phyloP scores from a whole-genome alignment of 2,888 invertebrate species.

The Tenthredo distinguenda region DNA sequence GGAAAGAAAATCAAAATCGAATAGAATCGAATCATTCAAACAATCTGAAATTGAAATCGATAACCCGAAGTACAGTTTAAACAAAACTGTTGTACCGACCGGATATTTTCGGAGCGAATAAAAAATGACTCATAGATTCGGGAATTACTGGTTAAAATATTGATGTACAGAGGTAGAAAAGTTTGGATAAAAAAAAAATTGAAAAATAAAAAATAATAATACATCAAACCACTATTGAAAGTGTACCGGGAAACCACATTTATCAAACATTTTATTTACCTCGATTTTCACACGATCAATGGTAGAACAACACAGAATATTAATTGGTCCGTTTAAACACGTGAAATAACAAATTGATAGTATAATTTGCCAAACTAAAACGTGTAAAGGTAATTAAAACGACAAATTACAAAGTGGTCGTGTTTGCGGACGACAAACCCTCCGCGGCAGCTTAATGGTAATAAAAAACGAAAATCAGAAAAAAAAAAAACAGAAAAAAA shows the following conservation, averaged over 20 bases:
- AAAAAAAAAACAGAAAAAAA: background rate
- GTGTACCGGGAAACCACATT: conserved; percentile 12
- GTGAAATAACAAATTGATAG: conserved; percentile 49
- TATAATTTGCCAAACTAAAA: conserved; percentile 48
- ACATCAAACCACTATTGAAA: background rate
- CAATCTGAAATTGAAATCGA: background rate
- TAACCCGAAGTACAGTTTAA: background rate
- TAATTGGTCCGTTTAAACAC: conserved; percentile 41
- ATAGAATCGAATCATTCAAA: background rate
- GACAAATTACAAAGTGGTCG: conserved; percentile 48
- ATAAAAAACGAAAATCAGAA: background rate
- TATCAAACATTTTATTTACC: conserved; percentile 45
- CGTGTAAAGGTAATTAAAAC: conserved; percentile 35
- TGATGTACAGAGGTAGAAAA: background rate
- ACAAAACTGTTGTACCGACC: background rate
- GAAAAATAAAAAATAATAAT: background rate
- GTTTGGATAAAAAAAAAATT: background rate
- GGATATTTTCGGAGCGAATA: background rate
- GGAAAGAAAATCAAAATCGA: background rate
- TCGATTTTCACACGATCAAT: conserved; percentile 21
- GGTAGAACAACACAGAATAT: conserved; percentile 7
- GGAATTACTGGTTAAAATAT: conserved; percentile 23
- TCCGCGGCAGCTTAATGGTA: conserved; percentile 4
- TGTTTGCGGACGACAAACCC: conserved; percentile 30
- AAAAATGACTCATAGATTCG: background rate